Conservation (phyloP, 2,888 invertebrate species). For the Ormyrus nitidulus region DNA sequence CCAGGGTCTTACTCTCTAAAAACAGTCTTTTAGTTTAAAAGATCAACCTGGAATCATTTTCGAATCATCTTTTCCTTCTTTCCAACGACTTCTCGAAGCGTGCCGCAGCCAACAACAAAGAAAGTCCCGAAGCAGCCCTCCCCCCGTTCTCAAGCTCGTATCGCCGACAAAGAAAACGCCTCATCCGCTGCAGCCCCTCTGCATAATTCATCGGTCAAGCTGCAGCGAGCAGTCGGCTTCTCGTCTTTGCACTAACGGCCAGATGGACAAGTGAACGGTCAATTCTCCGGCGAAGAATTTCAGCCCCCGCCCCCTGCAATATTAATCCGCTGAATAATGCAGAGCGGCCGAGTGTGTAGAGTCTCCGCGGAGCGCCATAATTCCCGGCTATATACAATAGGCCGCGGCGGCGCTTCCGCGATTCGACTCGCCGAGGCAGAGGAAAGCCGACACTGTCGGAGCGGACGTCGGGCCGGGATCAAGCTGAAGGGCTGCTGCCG, state of each 20-base stretch:
- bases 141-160: no score
- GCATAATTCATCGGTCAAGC: constrained; percentile 38
- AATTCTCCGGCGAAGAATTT: no score
- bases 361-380: background rate
- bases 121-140: no score
- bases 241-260: background rate
- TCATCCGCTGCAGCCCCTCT: no score
- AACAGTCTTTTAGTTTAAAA: no score
- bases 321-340: constrained; percentile 56
- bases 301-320: constrained; percentile 44
- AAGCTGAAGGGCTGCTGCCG: background rate
- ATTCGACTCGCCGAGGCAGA: background rate
- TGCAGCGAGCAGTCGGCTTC: background rate
- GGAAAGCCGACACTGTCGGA: background rate
- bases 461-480: background rate
- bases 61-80: no score
- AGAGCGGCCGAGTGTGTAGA: constrained; percentile 14
- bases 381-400: background rate
- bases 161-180: no score
- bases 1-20: no score
- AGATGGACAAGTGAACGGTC: no score
- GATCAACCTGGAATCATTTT: no score
- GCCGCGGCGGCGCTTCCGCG: background rate
- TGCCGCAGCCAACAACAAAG: no score
- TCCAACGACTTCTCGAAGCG: no score